Evolutionary conservation across 2,888 invertebrate genomes (phyloP).

Genomic region (Ephialtes manifestator): DNA sequence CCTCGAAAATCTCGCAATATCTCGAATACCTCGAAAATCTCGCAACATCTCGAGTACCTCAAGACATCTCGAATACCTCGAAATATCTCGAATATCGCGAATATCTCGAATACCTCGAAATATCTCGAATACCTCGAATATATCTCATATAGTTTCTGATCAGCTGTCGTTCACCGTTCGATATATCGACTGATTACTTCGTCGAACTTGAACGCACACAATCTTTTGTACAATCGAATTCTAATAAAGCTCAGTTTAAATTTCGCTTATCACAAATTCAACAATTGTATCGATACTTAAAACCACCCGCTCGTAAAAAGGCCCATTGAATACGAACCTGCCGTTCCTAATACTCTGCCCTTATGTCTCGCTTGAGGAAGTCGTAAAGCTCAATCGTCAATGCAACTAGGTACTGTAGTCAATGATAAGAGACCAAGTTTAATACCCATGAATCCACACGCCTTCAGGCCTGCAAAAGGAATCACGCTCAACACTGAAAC

Average conservation of each 20-base stretch:
- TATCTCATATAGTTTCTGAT: neutral
- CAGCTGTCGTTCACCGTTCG: neutral
- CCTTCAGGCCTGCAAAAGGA: neutral
- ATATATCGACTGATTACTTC: neutral
- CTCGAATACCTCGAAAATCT: neutral
- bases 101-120: neutral
- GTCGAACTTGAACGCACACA: neutral
- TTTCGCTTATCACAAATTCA: neutral
- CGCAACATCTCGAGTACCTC: neutral
- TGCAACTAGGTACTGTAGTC: constrained; percentile 6
- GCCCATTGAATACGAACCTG: neutral
- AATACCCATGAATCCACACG: neutral
- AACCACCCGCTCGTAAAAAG: neutral
- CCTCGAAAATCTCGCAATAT: neutral
- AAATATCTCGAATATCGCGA: neutral
- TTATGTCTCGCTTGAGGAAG: neutral
- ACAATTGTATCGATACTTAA: neutral
- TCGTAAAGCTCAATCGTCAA: neutral
- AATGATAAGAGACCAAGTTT: constrained; percentile 39
- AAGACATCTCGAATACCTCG: neutral
- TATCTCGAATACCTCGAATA: neutral
- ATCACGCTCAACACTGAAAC: constrained; percentile 3
- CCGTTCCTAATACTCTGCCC: neutral
- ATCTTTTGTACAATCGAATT: neutral
- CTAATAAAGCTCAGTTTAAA: neutral